Conservation (phyloP, 2,113 vertebrate genomes). For the Microcebus ravelobensis region DNA sequence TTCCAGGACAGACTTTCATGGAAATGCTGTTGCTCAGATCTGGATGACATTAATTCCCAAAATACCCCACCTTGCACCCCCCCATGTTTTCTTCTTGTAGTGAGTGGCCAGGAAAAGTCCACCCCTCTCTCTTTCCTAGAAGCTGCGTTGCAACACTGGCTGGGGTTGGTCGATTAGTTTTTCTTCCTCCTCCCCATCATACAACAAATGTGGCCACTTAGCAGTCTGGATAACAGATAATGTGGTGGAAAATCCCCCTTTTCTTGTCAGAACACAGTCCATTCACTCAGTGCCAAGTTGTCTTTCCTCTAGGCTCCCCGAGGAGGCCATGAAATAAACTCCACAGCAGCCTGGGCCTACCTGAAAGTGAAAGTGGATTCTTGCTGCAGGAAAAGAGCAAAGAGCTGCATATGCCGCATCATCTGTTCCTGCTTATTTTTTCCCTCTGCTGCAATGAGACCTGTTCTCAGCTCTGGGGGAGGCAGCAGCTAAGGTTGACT, state of each 20-base stretch:
- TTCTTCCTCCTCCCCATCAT: not conserved
- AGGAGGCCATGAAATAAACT: not conserved
- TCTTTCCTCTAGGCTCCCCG: not conserved
- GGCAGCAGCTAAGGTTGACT: constrained; percentile 46
- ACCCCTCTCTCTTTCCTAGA: not conserved
- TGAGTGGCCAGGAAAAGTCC: not conserved
- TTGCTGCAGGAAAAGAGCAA: constrained; percentile 73
- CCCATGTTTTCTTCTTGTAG: not conserved
- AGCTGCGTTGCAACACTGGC: not conserved
- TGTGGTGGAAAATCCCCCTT: not conserved
- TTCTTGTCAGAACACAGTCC: constrained; percentile 8
- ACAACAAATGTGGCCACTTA: not conserved
- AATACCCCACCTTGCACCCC: not conserved
- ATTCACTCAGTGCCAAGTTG: constrained; percentile 62
- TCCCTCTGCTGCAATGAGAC: constrained; percentile 50
- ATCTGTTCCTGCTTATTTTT: constrained; percentile 71
- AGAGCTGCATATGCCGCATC: constrained; percentile 61
- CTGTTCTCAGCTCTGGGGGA: constrained; percentile 64
- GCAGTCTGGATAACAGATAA: not conserved
- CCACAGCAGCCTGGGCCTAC: constrained; percentile 58
- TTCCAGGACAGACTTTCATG: not conserved
- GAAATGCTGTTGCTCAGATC: not conserved
- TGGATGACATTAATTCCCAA: not conserved
- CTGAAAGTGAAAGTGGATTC: constrained; percentile 67
- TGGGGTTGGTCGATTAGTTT: not conserved